Percentiles rank a stretch among this genome's conserved stretches.
These are phyloP conservation scores for Agriopis aurantiaria DNA, from an alignment of 2,888 invertebrate genomes.

Conservation along the genomic window DNA sequence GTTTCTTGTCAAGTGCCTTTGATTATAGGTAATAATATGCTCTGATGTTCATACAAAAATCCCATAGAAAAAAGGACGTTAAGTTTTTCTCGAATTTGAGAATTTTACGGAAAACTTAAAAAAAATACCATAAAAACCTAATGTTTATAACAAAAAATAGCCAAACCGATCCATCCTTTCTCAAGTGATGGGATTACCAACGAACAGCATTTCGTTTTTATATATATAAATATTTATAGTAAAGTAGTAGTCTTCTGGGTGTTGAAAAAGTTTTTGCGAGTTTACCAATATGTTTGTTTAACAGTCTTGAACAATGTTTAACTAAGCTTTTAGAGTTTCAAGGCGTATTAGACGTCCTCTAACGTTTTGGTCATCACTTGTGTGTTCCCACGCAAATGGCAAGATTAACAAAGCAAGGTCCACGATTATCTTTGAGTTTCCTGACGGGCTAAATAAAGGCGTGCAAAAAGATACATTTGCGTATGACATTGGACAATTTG, in stretches of 20 bases:
- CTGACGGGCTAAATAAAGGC: conserved; percentile 25
- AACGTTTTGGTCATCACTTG: conserved; percentile 38
- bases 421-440: conserved; percentile 29
- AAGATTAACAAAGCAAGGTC: conserved; percentile 29
- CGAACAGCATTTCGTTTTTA: too few species aligned
- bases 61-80: too few species aligned
- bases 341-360: conserved; percentile 26
- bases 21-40: too few species aligned
- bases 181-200: too few species aligned
- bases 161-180: too few species aligned
- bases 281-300: conserved; percentile 34
- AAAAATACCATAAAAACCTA: too few species aligned
- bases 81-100: too few species aligned
- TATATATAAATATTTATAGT: too few species aligned
- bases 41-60: too few species aligned
- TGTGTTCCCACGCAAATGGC: conserved; percentile 27
- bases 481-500: neutral
- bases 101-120: too few species aligned
- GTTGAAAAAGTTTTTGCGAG: conserved; percentile 21
- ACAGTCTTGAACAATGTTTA: conserved; percentile 24
- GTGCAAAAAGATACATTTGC: conserved; percentile 10
- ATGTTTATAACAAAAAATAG: too few species aligned
- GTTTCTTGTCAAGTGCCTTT: too few species aligned
- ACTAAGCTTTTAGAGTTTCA: conserved; percentile 10
- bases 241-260: conserved; percentile 1